These are phyloP conservation scores for Margaritifera margaritifera DNA, from an alignment of 2,888 invertebrate species.

Conservation along the genomic window DNA sequence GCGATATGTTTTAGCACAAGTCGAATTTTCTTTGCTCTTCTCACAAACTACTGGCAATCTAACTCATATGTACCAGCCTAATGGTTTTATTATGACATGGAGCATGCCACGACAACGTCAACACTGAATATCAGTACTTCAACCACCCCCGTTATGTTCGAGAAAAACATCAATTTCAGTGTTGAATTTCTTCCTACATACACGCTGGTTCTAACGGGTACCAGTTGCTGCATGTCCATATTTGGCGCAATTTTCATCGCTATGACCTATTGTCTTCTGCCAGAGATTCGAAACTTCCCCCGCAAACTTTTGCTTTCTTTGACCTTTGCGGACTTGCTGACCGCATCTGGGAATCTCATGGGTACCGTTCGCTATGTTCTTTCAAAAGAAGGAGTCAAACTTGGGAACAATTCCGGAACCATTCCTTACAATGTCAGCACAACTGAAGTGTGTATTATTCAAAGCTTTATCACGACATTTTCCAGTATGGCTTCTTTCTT, in stretches of 20 bases:
- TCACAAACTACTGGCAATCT: too few species aligned
- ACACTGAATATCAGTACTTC: too few species aligned
- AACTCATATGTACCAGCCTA: too few species aligned
- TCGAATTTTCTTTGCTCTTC: too few species aligned
- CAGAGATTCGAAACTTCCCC: constrained; percentile 3
- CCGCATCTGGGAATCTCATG: constrained; percentile 8
- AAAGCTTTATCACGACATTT: constrained; percentile 32
- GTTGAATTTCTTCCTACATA: constrained; percentile 2
- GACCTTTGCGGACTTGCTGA: constrained; percentile 16
- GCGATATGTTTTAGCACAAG: too few species aligned
- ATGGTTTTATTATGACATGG: too few species aligned
- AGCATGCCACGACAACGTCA: too few species aligned
- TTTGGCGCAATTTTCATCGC: constrained; percentile 17
- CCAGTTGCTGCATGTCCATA: constrained; percentile 16
- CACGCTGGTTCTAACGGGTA: constrained; percentile 3
- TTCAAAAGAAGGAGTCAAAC: too few species aligned
- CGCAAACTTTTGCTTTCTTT: constrained; percentile 18
- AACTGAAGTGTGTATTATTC: constrained; percentile 25
- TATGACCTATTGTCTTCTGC: constrained; percentile 10
- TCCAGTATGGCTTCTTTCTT: constrained; percentile 36
- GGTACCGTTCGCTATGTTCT: constrained; percentile 14
- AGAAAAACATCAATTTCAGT: too few species aligned
- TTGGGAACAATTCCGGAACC: too few species aligned
- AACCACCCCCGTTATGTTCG: too few species aligned
- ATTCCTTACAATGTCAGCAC: not conserved